phyloP scores from a whole-genome alignment of 2,888 invertebrate genomes.

The Syritta pipiens region DNA sequence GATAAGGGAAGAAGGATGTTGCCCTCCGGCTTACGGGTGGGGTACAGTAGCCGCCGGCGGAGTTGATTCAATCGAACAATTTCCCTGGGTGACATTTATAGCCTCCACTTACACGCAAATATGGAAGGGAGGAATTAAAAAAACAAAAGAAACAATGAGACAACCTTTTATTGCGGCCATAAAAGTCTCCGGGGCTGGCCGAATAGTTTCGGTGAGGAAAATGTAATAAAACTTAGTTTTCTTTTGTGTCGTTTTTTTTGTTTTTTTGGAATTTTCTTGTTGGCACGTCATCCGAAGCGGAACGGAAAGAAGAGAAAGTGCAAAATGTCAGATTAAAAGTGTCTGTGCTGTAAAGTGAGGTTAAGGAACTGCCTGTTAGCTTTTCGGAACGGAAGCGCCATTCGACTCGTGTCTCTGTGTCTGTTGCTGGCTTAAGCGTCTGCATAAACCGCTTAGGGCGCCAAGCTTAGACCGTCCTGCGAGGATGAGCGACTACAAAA shows the following conservation, averaged over 20 bases:
- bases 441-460: conserved; percentile 49
- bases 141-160: conserved; percentile 15
- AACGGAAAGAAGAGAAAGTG: conserved; percentile 38
- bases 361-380: conserved; percentile 63
- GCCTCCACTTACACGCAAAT: conserved; percentile 36
- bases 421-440: too few relatives aligned
- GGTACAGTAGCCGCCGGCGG: conserved; percentile 19
- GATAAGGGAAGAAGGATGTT: conserved; percentile 13
- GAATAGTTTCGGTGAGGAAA: conserved; percentile 56
- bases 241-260: conserved; percentile 17
- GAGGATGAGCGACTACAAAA: conserved; percentile 41
- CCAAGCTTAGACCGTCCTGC: too few relatives aligned
- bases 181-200: conserved; percentile 37
- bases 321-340: conserved; percentile 61
- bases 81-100: conserved; percentile 59
- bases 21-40: conserved; percentile 38
- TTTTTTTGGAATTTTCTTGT: conserved; percentile 18
- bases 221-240: conserved; percentile 42
- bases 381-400: conserved; percentile 57
- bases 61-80: conserved; percentile 42
- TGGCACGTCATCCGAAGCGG: conserved; percentile 23
- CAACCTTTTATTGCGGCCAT: conserved; percentile 51
- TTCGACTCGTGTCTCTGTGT: too few relatives aligned
- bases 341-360: conserved; percentile 58
- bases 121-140: not conserved